These are phyloP conservation scores for Sander lucioperca DNA, from an alignment of 2,113 vertebrate species.

Conservation along the genomic window DNA sequence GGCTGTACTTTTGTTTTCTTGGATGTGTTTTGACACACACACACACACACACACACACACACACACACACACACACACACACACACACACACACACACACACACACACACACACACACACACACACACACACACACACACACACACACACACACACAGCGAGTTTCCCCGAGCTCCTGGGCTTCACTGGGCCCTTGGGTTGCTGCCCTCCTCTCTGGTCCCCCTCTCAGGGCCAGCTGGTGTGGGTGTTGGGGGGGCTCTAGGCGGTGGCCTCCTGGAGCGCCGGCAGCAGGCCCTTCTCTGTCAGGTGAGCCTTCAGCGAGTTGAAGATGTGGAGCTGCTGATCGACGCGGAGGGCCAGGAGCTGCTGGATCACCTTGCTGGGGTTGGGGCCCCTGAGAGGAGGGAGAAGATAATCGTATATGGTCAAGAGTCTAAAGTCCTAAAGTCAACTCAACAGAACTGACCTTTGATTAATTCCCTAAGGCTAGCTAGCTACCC, in stretches of 20 bases:
- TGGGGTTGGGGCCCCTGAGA: conserved; percentile 94
- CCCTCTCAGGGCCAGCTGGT: conserved; percentile 3
- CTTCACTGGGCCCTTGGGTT: conserved; percentile 17
- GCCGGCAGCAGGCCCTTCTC: conserved; percentile 90
- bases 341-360: conserved; percentile 93
- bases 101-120: conserved; percentile 15
- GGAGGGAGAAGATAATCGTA: not conserved
- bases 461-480: not conserved
- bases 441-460: not conserved
- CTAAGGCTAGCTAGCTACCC: too few relatives aligned
- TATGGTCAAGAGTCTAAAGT: not conserved
- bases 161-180: conserved; percentile 40
- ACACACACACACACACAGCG: conserved; percentile 6
- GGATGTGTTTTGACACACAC: not conserved
- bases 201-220: conserved; percentile 8
- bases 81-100: conserved; percentile 15
- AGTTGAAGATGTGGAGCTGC: conserved; percentile 97
- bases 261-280: conserved; percentile 81
- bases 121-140: conserved; percentile 20
- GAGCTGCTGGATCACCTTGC: conserved; percentile 96
- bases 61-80: conserved; percentile 15
- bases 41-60: conserved; percentile 15
- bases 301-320: conserved; percentile 90
- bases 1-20: conserved; percentile 26
- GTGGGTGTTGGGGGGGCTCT: conserved; percentile 22